Percentiles rank a stretch among this genome's conserved stretches.
These are phyloP conservation scores for cattle (Bos taurus) DNA, from an alignment of 2,113 vertebrate genomes.

Conservation along the genomic window ARS-UCD2.0 NC_037338.1:64980001-64980500, in stretches of 20 bases:
- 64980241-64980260: neutral
- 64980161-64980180: too few species aligned
- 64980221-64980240: neutral
- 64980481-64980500: neutral
- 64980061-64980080: too few species aligned
- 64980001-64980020: too few species aligned
- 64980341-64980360: neutral
- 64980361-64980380: neutral
- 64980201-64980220: neutral
- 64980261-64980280: neutral
- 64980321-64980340: neutral
- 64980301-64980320: neutral
- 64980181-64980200: neutral
- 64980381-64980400: neutral
- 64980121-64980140: too few species aligned
- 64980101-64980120: too few species aligned
- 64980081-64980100: too few species aligned
- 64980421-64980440: neutral
- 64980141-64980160: too few species aligned
- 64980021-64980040: too few species aligned
- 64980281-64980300: neutral
- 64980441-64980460: neutral
- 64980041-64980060: too few species aligned
- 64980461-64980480: neutral
- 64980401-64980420: neutral